These are phyloP conservation scores for Drosophila persimilis DNA, from an alignment of 1,140 invertebrate genomes.

Conservation along the genomic window DNA sequence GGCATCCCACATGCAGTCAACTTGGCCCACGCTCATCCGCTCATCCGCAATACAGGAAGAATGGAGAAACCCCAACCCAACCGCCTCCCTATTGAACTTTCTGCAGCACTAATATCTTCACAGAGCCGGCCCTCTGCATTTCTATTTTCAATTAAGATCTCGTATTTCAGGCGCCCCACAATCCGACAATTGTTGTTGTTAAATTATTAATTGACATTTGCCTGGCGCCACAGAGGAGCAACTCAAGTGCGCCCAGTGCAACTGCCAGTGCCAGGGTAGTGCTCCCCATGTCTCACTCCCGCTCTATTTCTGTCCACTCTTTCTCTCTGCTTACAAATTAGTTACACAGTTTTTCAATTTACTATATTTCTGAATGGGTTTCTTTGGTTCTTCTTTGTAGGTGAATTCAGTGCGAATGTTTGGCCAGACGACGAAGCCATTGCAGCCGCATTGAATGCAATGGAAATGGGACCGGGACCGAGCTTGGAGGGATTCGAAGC, in stretches of 20 bases:
- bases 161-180: slow-evolving; percentile 63
- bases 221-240: slow-evolving; percentile 49
- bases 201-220: slow-evolving; percentile 63
- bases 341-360: slow-evolving; percentile 57
- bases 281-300: slow-evolving; percentile 1
- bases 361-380: slow-evolving; percentile 34
- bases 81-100: slow-evolving; percentile 4
- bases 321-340: slow-evolving; percentile 45
- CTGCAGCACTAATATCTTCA: neutral
- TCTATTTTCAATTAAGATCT: slow-evolving; percentile 58
- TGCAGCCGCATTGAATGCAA: slow-evolving; percentile 43
- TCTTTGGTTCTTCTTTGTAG: slow-evolving; percentile 46
- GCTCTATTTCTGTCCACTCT: neutral
- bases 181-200: slow-evolving; percentile 59
- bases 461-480: slow-evolving; percentile 33
- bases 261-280: no score
- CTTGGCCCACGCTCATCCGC: slow-evolving; percentile 52
- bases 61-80: neutral
- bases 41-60: slow-evolving; percentile 16
- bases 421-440: slow-evolving; percentile 37
- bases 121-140: slow-evolving; percentile 20
- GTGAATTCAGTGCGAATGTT: slow-evolving; percentile 54
- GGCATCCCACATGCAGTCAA: slow-evolving; percentile 7
- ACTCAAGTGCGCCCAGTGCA: slow-evolving; percentile 39
- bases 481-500: slow-evolving; percentile 17